A percentile compares a stretch with the other conserved stretches of the same genome.
phyloP scores from a whole-genome alignment of 2,888 invertebrate genomes.

The Piscicola geometra region DNA sequence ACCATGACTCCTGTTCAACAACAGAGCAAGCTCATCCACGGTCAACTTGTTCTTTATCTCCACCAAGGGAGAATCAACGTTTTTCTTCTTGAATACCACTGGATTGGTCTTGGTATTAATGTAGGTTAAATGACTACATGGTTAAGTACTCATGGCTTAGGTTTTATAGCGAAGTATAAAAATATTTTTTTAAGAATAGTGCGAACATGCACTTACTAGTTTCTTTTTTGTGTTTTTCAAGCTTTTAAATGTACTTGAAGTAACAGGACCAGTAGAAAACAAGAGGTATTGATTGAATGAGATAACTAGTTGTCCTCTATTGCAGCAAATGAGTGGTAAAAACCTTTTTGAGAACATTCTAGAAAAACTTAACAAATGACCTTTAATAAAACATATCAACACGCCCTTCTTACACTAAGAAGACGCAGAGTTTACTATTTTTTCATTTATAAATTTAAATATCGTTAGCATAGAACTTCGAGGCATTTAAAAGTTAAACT shows the following conservation, averaged over 20 bases:
- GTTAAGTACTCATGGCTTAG: too few relatives aligned
- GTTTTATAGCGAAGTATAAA: too few relatives aligned
- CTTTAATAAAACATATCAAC: not conserved
- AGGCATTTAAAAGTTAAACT: too few relatives aligned
- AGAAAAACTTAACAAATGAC: not conserved
- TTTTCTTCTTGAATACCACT: conserved; percentile 38
- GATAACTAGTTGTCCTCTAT: not conserved
- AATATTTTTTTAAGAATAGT: too few relatives aligned
- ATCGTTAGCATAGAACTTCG: too few relatives aligned
- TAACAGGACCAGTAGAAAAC: not conserved
- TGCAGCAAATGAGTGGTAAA: too few relatives aligned
- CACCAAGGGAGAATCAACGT: conserved; percentile 38
- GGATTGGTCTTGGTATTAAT: conserved; percentile 38
- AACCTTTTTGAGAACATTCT: too few relatives aligned
- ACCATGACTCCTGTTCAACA: conserved; percentile 66
- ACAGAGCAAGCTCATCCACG: conserved; percentile 67
- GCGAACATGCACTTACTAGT: not conserved
- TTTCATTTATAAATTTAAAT: too few relatives aligned
- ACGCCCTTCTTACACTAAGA: too few relatives aligned
- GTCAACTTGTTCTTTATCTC: conserved; percentile 75
- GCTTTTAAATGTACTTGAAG: not conserved
- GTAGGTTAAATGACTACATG: too few relatives aligned
- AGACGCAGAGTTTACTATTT: too few relatives aligned
- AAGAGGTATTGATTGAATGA: not conserved
- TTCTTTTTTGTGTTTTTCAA: not conserved